Evolutionary conservation across 2,888 invertebrate genomes (phyloP).

Genomic region (Epirrhoe alternata): DNA sequence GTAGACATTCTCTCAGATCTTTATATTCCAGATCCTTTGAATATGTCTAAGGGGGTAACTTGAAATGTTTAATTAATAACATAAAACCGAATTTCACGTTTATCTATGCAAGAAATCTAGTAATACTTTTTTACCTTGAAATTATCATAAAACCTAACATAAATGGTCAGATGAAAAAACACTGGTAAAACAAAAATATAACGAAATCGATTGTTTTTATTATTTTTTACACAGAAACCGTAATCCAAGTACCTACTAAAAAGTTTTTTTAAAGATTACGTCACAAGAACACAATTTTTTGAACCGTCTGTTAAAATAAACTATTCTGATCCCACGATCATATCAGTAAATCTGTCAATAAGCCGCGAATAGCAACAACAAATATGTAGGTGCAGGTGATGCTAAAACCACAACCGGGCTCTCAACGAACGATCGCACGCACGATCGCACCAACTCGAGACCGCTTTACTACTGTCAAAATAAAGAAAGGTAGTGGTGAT

Average conservation of each 20-base stretch:
- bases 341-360: conserved; percentile 4
- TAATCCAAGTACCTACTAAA: not conserved
- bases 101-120: no score
- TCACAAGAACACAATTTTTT: not conserved
- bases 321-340: conserved; percentile 3
- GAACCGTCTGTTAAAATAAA: not conserved
- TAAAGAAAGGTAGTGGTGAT: conserved; percentile 42
- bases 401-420: conserved; percentile 34
- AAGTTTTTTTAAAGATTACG: not conserved
- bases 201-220: not conserved
- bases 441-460: conserved; percentile 63
- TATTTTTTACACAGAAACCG: not conserved
- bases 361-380: conserved; percentile 21
- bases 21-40: no score
- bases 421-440: conserved; percentile 50
- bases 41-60: no score
- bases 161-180: not conserved
- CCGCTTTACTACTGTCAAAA: conserved; percentile 59
- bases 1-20: no score
- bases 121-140: no score
- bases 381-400: conserved; percentile 7
- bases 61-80: no score
- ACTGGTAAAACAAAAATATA: not conserved
- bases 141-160: not conserved
- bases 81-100: no score